Percentiles rank a stretch among this genome's conserved stretches.
Evolutionary conservation across 2,797 vertebrate genomes (phyloP).

Genomic region (Myoxocephalus aenaeus): DNA sequence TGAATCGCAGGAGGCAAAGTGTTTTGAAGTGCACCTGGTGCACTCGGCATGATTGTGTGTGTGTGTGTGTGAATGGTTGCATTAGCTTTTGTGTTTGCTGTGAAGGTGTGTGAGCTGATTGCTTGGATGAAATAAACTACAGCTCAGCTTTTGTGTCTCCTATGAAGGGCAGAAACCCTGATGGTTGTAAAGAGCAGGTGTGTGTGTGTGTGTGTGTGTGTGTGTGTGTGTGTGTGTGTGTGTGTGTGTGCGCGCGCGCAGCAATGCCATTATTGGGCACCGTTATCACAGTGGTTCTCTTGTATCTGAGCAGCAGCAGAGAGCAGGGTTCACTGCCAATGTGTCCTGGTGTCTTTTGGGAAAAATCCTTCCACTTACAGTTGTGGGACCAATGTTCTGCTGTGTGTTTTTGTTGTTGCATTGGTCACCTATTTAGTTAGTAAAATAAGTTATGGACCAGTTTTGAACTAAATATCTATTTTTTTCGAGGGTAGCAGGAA

Average conservation of each 20-base stretch:
- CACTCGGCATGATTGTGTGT: neutral
- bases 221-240: neutral
- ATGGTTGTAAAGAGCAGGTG: constrained; percentile 70
- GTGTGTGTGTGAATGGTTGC: constrained; percentile 17
- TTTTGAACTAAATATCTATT: neutral
- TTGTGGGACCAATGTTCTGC: neutral
- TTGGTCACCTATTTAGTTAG: too few relatives aligned
- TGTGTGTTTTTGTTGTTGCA: neutral
- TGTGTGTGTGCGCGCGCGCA: neutral
- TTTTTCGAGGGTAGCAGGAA: neutral
- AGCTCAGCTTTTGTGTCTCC: constrained; percentile 59
- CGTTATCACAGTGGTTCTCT: neutral
- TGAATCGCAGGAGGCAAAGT: neutral
- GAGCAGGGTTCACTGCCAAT: neutral
- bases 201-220: constrained; percentile 38
- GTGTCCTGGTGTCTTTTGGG: neutral
- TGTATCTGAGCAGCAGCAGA: constrained; percentile 6
- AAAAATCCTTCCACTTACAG: neutral
- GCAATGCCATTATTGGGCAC: constrained; percentile 9
- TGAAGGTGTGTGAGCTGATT: constrained; percentile 45
- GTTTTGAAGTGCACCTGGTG: constrained; percentile 12
- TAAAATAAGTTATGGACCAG: neutral
- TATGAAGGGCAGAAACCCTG: constrained; percentile 63
- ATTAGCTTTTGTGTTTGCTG: constrained; percentile 42
- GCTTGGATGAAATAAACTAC: constrained; percentile 43